These are phyloP conservation scores for Petrocephalus microphthalmus DNA, from an alignment of 2,113 vertebrate species.

Conservation along the genomic window DNA sequence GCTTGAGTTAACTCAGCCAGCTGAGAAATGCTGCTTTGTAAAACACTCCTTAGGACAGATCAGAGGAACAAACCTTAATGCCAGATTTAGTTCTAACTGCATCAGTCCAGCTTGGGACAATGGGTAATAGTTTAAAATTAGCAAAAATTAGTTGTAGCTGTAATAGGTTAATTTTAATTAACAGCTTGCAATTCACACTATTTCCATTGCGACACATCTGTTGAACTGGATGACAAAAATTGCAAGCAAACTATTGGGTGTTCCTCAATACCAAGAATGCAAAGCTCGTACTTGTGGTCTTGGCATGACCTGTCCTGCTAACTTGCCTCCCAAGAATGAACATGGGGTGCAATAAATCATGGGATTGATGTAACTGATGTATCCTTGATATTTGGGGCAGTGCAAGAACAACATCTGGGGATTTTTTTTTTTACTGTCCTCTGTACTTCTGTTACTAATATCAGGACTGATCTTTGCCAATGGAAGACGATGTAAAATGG, in stretches of 20 bases:
- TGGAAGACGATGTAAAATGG: not conserved
- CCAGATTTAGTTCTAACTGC: not conserved
- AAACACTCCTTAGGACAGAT: not conserved
- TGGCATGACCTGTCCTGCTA: no score
- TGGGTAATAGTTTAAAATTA: not conserved
- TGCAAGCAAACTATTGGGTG: no score
- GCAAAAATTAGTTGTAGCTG: no score
- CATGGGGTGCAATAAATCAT: no score
- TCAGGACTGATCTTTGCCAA: not conserved
- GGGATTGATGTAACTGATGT: no score
- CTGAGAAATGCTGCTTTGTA: not conserved
- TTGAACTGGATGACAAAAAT: not conserved
- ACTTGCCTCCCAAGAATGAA: no score
- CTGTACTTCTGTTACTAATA: not conserved
- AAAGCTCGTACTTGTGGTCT: no score
- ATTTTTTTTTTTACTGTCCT: not conserved
- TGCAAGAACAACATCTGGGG: no score
- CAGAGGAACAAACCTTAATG: not conserved
- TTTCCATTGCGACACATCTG: not conserved
- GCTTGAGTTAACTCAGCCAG: not conserved
- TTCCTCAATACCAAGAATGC: no score
- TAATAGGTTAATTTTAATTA: no score
- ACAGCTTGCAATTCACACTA: no score
- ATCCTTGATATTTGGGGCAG: no score
- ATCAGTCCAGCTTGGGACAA: not conserved